A percentile compares a stretch with the other conserved stretches of the same genome.
Evolutionary conservation across 2,888 invertebrate genomes (phyloP).

Genomic region (Stenodera caucasica): DNA sequence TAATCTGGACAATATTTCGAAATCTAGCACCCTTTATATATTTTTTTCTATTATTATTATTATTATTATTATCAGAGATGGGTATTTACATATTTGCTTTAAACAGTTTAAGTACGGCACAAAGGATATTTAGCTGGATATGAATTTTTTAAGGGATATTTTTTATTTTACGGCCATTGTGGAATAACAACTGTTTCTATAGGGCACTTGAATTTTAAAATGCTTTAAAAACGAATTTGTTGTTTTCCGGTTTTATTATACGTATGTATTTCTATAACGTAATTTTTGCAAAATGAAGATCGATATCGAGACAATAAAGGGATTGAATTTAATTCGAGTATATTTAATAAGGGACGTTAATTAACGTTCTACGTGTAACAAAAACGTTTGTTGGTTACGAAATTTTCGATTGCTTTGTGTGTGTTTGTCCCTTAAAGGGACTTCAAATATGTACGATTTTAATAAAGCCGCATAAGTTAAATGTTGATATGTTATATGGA

Average conservation of each 20-base stretch:
- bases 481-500: conserved; percentile 32
- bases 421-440: conserved; percentile 30
- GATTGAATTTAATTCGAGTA: too few species aligned
- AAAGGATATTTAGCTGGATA: conserved; percentile 24
- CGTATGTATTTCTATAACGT: too few species aligned
- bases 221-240: conserved; percentile 7
- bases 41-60: too few species aligned
- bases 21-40: neutral
- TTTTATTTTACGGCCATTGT: conserved; percentile 20
- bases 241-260: neutral
- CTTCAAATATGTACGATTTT: conserved; percentile 33
- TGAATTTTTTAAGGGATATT: conserved; percentile 23
- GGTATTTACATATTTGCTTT: neutral
- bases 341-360: conserved; percentile 27
- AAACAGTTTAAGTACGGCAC: conserved; percentile 3
- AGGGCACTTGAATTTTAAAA: conserved; percentile 17
- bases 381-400: conserved; percentile 17
- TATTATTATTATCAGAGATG: neutral
- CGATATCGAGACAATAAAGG: too few species aligned
- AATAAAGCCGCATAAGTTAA: conserved; percentile 39
- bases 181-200: conserved; percentile 14
- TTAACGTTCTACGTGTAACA: conserved; percentile 26
- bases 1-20: conserved; percentile 13
- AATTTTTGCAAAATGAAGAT: too few species aligned
- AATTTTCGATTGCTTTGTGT: conserved; percentile 20